phyloP scores from a whole-genome alignment of 2,797 vertebrate genomes.

The Rallus crepitans region DNA sequence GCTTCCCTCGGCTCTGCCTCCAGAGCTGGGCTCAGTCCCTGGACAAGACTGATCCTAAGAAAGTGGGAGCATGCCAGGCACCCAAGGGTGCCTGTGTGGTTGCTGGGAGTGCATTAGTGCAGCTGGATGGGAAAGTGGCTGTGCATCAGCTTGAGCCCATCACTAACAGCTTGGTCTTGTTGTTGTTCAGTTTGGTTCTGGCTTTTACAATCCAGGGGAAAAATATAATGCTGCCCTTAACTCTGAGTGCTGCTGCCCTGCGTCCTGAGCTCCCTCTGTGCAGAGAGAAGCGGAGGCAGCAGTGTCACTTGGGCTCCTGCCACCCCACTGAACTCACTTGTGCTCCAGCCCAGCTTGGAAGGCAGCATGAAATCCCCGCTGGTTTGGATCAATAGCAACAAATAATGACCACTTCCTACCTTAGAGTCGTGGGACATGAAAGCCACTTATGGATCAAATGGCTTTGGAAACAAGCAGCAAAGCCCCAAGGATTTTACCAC shows the following conservation, averaged over 20 bases:
- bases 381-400: not conserved
- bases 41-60: not conserved
- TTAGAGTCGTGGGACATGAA: not conserved
- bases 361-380: fast-evolving
- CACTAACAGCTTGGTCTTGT: fast-evolving
- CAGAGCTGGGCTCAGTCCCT: not conserved
- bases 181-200: not conserved
- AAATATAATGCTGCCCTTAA: fast-evolving
- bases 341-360: no score
- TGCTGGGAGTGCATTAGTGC: not conserved
- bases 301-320: not conserved
- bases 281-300: fast-evolving
- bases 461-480: constrained; percentile 22
- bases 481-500: not conserved
- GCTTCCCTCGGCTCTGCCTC: not conserved
- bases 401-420: not conserved
- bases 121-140: not conserved
- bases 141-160: fast-evolving
- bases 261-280: fast-evolving
- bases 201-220: not conserved
- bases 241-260: fast-evolving
- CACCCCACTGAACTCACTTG: fast-evolving
- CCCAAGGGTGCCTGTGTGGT: fast-evolving
- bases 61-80: no score
- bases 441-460: not conserved